Conservation (phyloP, 2,797 vertebrate genomes). For the Lates japonicus region DNA sequence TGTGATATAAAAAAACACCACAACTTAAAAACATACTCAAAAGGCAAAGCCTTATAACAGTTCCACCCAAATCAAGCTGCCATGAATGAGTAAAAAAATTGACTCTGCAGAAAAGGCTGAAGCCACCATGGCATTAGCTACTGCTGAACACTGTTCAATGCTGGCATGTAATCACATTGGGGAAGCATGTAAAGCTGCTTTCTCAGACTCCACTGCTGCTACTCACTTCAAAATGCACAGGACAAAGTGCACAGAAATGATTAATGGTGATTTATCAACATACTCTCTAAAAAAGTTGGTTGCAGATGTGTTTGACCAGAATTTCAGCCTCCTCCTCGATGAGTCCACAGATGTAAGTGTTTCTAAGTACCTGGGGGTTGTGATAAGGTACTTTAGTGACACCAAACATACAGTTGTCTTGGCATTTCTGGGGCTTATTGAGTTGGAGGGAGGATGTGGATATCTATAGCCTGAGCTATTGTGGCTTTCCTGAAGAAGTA, state of each 20-base stretch:
- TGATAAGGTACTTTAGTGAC: conserved; percentile 39
- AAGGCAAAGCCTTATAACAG: too few species aligned
- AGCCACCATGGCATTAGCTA: conserved; percentile 15
- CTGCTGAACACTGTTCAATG: conserved; percentile 39
- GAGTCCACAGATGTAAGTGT: conserved; percentile 38
- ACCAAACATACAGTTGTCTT: conserved; percentile 21
- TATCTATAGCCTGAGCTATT: conserved; percentile 33
- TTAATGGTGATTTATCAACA: too few species aligned
- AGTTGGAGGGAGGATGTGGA: conserved; percentile 52
- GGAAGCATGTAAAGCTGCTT: conserved; percentile 42
- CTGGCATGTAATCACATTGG: conserved; percentile 38
- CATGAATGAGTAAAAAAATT: background rate
- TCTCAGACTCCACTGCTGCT: conserved; percentile 52
- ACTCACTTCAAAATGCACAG: too few species aligned
- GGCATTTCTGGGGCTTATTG: conserved; percentile 50
- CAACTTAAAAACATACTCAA: too few species aligned
- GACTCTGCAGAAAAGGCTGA: conserved; percentile 17
- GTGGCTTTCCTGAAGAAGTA: too few species aligned
- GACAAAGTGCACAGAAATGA: too few species aligned
- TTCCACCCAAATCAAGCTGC: too few species aligned
- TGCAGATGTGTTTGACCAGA: too few species aligned
- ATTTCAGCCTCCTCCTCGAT: conserved; percentile 42
- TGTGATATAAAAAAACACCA: too few species aligned
- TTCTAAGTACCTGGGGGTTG: conserved; percentile 35
- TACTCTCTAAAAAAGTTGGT: too few species aligned